phyloP scores from a whole-genome alignment of 2,113 vertebrate species.

The Semnopithecus entellus region DNA sequence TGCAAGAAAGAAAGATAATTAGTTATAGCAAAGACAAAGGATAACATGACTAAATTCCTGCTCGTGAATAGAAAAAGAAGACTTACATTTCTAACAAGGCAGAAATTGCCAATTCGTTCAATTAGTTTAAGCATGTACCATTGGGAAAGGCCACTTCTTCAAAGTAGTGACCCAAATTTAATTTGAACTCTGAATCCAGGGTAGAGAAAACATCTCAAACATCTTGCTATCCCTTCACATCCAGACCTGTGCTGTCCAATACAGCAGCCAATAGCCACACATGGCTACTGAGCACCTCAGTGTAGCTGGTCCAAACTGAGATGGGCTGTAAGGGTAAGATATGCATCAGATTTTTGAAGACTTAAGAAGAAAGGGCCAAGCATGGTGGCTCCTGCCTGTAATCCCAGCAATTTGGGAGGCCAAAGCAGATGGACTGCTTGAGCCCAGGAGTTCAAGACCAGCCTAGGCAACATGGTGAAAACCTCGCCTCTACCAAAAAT shows the following conservation, averaged over 20 bases:
- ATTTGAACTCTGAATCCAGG: neutral
- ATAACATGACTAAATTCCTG: neutral
- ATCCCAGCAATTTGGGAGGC: no score
- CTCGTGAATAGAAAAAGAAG: neutral
- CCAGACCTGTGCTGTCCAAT: neutral
- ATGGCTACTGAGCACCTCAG: neutral
- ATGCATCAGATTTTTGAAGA: neutral
- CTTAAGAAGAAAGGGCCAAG: no score
- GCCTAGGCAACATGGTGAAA: no score
- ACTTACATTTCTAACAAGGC: neutral
- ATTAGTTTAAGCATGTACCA: neutral
- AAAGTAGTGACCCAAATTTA: neutral
- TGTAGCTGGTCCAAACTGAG: neutral
- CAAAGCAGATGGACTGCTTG: no score
- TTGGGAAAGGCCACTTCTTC: neutral
- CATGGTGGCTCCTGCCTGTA: no score
- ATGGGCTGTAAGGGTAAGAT: neutral
- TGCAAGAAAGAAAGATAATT: neutral
- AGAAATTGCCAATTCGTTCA: neutral
- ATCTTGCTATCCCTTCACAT: neutral
- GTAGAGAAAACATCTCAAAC: neutral
- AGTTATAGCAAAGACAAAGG: neutral
- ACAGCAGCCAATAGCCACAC: rapidly evolving
- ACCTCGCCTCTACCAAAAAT: no score
- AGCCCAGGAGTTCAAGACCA: no score